Percentiles rank a stretch among this genome's conserved stretches.
phyloP scores from a whole-genome alignment of 2,113 vertebrate species.

The Thinocorus orbignyianus region DNA sequence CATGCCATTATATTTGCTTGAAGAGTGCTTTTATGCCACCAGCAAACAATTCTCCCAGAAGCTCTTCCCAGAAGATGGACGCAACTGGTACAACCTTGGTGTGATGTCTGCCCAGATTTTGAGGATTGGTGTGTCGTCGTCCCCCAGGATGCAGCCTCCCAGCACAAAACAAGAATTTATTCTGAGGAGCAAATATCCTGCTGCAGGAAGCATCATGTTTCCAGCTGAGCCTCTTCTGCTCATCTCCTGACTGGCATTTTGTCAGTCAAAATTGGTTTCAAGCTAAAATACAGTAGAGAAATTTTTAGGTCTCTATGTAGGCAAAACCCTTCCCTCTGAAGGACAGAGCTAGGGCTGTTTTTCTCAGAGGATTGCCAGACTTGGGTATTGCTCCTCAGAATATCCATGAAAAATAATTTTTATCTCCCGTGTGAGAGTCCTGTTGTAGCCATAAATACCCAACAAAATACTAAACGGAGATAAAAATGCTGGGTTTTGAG shows the following conservation, averaged over 20 bases:
- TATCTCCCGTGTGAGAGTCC: background rate
- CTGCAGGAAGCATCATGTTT: background rate
- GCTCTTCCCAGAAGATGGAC: background rate
- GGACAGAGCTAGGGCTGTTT: background rate
- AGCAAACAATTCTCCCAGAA: background rate
- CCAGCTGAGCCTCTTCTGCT: background rate
- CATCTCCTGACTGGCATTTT: background rate
- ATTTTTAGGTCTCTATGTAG: background rate
- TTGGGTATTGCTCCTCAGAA: background rate
- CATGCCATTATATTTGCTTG: background rate
- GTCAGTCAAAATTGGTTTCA: background rate
- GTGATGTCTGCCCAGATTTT: background rate
- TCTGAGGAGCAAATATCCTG: background rate
- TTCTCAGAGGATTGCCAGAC: background rate
- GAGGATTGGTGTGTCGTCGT: background rate
- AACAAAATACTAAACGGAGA: background rate
- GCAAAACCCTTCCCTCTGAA: background rate
- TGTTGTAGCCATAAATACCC: background rate
- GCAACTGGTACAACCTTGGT: background rate
- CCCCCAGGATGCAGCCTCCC: fast-evolving
- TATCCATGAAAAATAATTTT: background rate
- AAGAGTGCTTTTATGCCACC: fast-evolving
- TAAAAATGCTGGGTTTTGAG: background rate
- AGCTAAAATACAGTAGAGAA: background rate
- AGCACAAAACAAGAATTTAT: background rate